Percentiles rank a stretch among this genome's conserved stretches.
phyloP scores from a whole-genome alignment of 2,113 vertebrate genomes.

The Puffinus mauretanicus region DNA sequence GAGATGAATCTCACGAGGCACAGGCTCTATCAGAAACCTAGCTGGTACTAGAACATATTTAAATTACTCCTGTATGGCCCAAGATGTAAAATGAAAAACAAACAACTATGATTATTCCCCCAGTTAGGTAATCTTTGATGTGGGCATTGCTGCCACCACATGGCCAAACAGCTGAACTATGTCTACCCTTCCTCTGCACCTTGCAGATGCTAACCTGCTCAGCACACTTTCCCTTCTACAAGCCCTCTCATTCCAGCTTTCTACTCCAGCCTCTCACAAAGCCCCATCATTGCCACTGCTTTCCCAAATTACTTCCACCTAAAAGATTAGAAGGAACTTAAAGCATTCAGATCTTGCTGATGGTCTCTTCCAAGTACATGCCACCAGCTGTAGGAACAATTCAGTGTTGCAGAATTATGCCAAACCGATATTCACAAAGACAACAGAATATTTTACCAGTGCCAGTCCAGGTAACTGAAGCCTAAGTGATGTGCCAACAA shows the following conservation, averaged over 20 bases:
- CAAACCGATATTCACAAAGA: background rate
- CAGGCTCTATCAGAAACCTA: background rate
- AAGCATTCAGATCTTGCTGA: background rate
- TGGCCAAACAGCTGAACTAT: background rate
- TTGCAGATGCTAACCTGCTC: background rate
- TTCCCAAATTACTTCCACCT: background rate
- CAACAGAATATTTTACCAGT: background rate
- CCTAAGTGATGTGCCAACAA: background rate
- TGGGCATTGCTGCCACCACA: conserved; percentile 44
- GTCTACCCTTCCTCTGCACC: background rate
- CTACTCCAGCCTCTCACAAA: background rate
- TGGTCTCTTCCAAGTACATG: background rate
- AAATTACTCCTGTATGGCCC: background rate
- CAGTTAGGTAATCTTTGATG: accelerated
- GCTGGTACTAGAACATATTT: background rate
- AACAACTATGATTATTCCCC: accelerated
- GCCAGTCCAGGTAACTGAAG: background rate
- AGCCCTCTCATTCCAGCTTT: background rate
- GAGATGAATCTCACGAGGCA: accelerated
- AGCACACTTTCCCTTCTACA: background rate
- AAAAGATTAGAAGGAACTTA: background rate
- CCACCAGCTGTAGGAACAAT: background rate
- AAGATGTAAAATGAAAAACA: too few species aligned
- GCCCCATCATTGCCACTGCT: background rate
- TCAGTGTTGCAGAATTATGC: accelerated